A percentile compares a stretch with the other conserved stretches of the same genome.
phyloP scores from a whole-genome alignment of 1,140 invertebrate genomes.

The Spodoptera litura region DNA sequence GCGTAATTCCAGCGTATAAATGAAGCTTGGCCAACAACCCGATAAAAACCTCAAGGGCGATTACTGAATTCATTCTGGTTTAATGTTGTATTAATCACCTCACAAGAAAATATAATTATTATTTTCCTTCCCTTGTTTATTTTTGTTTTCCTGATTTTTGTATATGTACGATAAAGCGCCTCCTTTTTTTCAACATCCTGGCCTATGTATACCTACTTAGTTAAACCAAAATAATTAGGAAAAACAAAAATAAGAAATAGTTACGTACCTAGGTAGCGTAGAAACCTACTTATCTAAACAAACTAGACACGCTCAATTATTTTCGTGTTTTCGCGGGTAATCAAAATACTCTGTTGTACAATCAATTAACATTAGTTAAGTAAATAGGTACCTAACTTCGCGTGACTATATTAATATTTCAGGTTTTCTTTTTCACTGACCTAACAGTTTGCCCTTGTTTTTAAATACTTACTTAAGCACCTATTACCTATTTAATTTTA shows the following conservation, averaged over 20 bases:
- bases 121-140: not conserved
- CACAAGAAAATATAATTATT: not conserved
- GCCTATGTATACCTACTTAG: no score
- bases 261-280: no score
- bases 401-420: conserved; percentile 2
- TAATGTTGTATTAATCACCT: conserved; percentile 9
- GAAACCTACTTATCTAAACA: no score
- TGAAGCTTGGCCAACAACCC: conserved; percentile 32
- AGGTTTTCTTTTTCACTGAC: not conserved
- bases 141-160: no score
- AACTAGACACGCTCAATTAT: no score
- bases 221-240: no score
- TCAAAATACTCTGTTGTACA: no score
- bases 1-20: conserved; percentile 38
- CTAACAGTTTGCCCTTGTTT: not conserved
- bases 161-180: no score
- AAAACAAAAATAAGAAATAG: no score
- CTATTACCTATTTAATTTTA: not conserved
- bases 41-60: conserved; percentile 21
- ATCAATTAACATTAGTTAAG: not conserved
- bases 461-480: not conserved
- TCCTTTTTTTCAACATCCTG: no score
- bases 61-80: conserved; percentile 18
- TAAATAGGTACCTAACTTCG: not conserved
- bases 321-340: no score